Percentiles rank a stretch among this genome's conserved stretches.
Evolutionary conservation across 1,140 invertebrate species (phyloP).

Genomic region (Mamestra configurata): DNA sequence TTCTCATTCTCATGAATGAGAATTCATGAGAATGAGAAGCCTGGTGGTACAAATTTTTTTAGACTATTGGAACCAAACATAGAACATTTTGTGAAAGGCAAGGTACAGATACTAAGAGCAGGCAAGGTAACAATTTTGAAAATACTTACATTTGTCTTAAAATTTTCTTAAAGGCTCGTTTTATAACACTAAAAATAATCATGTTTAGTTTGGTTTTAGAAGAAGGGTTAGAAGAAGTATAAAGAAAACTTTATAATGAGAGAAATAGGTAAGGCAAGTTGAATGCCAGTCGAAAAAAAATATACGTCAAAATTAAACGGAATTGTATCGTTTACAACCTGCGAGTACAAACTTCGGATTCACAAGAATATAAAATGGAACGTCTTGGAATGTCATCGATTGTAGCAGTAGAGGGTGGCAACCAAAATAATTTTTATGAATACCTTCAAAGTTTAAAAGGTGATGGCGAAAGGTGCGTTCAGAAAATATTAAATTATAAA

Average conservation of each 20-base stretch:
- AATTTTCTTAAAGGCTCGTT: slow-evolving; percentile 67
- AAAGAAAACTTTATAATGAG: neutral
- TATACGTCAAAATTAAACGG: neutral
- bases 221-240: slow-evolving; percentile 1
- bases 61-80: too few relatives aligned
- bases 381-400: neutral
- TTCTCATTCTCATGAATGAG: too few relatives aligned
- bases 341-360: neutral
- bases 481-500: neutral
- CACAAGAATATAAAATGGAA: neutral
- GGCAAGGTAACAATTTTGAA: neutral
- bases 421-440: neutral
- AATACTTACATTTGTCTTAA: slow-evolving; percentile 73
- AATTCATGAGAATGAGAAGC: too few relatives aligned
- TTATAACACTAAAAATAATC: slow-evolving; percentile 66
- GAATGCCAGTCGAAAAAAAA: neutral
- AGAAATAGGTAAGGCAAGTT: neutral
- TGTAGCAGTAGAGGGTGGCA: neutral
- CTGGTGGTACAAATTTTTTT: too few relatives aligned
- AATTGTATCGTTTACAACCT: neutral
- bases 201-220: slow-evolving; percentile 51
- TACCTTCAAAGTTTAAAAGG: neutral
- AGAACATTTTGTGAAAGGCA: neutral
- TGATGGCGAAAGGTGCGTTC: neutral
- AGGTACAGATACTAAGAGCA: neutral